phyloP scores from a whole-genome alignment of 1,140 invertebrate species.

The Lasioglossum albipes region DNA sequence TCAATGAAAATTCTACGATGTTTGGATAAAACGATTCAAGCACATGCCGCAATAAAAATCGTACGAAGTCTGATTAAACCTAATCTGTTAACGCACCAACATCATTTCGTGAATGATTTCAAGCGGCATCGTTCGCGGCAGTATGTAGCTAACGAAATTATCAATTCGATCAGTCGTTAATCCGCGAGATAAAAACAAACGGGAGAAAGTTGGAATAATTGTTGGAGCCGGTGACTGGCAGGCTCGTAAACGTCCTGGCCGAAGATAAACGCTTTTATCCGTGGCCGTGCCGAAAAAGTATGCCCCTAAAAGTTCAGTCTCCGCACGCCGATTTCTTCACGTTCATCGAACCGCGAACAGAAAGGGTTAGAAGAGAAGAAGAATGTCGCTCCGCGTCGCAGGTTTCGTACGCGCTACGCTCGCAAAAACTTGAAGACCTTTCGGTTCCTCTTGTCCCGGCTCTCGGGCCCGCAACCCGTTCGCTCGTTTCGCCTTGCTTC shows the following conservation, averaged over 20 bases:
- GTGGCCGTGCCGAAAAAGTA: constrained; percentile 14
- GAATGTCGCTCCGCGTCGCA: constrained; percentile 45
- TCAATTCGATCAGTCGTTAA: neutral
- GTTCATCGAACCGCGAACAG: constrained; percentile 38
- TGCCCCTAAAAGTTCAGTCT: constrained; percentile 40
- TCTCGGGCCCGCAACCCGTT: constrained; percentile 14
- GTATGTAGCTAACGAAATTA: neutral
- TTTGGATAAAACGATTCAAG: too few species aligned
- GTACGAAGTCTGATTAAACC: too few species aligned
- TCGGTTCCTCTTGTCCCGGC: constrained; percentile 39
- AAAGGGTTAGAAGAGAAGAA: constrained; percentile 47
- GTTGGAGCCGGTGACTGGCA: neutral
- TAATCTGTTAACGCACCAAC: too few species aligned
- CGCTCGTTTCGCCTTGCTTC: neutral
- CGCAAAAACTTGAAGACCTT: constrained; percentile 59
- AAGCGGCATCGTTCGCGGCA: too few species aligned
- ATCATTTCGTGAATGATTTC: too few species aligned
- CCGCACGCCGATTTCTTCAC: constrained; percentile 36
- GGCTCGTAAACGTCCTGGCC: constrained; percentile 11
- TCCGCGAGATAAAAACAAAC: neutral
- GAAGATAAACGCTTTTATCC: constrained; percentile 25
- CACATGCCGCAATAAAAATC: too few species aligned
- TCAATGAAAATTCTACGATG: too few species aligned
- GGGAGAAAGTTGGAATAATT: neutral
- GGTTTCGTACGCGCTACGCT: constrained; percentile 33